Evolutionary conservation across 2,113 vertebrate genomes (phyloP), one percentile per base, ranked within the genome.

Genomic region (Urocolius indicus): DNA sequence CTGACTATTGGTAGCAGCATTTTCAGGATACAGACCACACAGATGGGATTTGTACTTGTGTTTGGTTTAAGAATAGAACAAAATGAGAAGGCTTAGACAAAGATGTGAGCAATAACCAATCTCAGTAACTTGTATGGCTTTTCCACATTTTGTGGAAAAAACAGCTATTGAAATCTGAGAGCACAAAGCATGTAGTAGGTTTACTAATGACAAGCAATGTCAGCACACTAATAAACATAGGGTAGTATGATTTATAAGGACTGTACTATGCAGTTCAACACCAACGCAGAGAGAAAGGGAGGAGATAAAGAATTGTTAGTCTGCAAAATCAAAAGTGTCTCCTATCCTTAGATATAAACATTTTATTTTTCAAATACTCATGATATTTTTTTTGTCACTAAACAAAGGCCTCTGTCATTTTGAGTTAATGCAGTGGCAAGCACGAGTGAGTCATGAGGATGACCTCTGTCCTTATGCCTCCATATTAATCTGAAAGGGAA

Each of bases 161-260:
- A 94, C 82, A 97, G 61, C 91, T 96, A 88, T 96, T 97, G 97
- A 96, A 97, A 97, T 90, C 92, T 65, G 23, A 94, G 88, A 84
- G 91, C 67, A 91, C 41, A 97, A 97, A 97, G 69, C 86, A 72
- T 78, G 75, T 84, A 85, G 76, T 58, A 57, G 88, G 84, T 95
- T 96, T 95, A 90, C 85, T 82, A 97, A 96, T 94, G 96, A 97
- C 92, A 97, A 94, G 82, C 67, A 94, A 69, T 96, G 95, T 97
- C 95, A 97, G 93, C 96, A 96, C 88, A 74, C 67, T 95, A 97
- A 98, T 98, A 98, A 98, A 96, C 87, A 87, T 22, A 87, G 76
- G 84, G 57, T 96, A 92, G 84, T 96, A 94, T 96, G 97, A 98
- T 97, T 97, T 93, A 93, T 96, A 95, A 97, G 93, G 96, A 98